Evolutionary conservation across 2,113 vertebrate genomes (phyloP), one percentile per base, ranked within the genome.

Genomic region (Meleagris gallopavo): DNA sequence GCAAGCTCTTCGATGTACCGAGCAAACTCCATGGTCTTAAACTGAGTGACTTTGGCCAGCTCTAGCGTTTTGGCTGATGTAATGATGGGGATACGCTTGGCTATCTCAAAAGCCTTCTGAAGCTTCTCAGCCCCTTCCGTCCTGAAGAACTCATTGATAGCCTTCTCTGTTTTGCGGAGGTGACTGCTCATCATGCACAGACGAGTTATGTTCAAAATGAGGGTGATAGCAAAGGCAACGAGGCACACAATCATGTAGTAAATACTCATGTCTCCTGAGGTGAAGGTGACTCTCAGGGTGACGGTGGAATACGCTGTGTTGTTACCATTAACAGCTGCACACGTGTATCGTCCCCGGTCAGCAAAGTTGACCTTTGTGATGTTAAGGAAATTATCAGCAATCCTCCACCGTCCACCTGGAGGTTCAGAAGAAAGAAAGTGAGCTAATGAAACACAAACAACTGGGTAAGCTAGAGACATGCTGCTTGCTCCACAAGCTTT

Each of bases 151-250:
- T 99, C 99, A 10, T 99, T 99, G 98, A 99, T 99, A 86, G 99
- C 99, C 48, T 96, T 98, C 97, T 99, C 99, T 0, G 98, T 99
- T 93, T 99, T 98, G 90, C 98, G 99, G 46, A 99, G 98, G 96
- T 99, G 99, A 88, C 98, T 99, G 98, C 98, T 98, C 97, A 99
- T 98, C 99, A 99, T 99, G 96, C 98, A 99, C 77, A 99, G 97
- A 6, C 98, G 98, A 4, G 99, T 98, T 75, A 99, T 98, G 79
- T 99, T 99, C 60, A 99, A 92, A 94, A 99, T 97, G 85, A 99
- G 98, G 64, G 98, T 99, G 97, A 99, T 97, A 17, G 98, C 96
- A 85, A 99, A 99, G 93, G 99, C 96, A 79, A 98, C 96, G 58
- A 99, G 97, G 97, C 99, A 99, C 71, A 99, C 98, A 11, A 98